Percentiles rank a stretch among this genome's conserved stretches.
These are phyloP conservation scores for Ovis aries DNA, from an alignment of 2,113 vertebrate genomes.

Conservation along the genomic window DNA sequence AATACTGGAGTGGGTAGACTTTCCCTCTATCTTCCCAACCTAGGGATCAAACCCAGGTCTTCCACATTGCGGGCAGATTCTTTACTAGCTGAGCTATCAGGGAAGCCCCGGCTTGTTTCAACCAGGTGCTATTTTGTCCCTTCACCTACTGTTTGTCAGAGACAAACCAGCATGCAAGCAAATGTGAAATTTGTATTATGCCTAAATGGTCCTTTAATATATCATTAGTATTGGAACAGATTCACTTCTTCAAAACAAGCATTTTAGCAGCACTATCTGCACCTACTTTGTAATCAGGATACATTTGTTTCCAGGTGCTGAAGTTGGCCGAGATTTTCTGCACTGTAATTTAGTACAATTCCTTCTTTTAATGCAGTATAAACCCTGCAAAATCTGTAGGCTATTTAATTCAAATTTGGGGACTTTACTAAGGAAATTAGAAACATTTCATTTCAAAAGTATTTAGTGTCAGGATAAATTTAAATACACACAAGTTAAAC, in stretches of 20 bases:
- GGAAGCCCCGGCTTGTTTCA: not conserved
- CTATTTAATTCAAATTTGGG: not conserved
- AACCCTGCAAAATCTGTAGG: not conserved
- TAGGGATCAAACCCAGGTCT: not conserved
- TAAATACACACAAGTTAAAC: not conserved
- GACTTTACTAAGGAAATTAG: not conserved
- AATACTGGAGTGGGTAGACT: not conserved
- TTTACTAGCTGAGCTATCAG: not conserved
- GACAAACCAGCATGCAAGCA: not conserved
- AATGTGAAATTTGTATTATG: not conserved
- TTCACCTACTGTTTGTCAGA: not conserved
- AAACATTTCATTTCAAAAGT: not conserved
- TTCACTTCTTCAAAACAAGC: not conserved
- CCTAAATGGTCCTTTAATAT: not conserved
- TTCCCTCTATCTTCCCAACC: not conserved
- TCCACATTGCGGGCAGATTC: not conserved
- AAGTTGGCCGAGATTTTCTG: not conserved
- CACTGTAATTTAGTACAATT: not conserved
- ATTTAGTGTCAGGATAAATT: not conserved
- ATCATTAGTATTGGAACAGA: not conserved
- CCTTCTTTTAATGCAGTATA: not conserved
- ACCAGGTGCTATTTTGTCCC: not conserved
- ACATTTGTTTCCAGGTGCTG: not conserved
- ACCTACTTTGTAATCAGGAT: not conserved
- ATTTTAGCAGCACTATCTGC: not conserved